Evolutionary conservation across 2,797 vertebrate species (phyloP), one percentile per base, ranked within the genome.

Genomic region (Pseudotriccus pelzelni): DNA sequence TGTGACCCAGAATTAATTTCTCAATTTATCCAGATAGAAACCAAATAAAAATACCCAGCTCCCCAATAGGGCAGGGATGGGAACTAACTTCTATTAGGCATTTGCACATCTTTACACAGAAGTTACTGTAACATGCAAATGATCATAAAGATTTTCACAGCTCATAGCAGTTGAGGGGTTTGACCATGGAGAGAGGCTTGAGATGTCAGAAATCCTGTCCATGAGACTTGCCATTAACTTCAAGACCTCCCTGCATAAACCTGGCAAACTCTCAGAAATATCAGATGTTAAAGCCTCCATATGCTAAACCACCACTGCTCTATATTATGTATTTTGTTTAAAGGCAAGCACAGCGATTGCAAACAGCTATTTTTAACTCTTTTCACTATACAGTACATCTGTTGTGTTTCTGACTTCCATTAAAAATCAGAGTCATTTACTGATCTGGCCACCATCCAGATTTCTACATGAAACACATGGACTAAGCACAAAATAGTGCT

Each of bases 301-400:
- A 90, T 78, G 73, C 84, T 93, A 53, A 95, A 60, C 58, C 92
- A 91, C 52, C 59, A 72, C 79, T 66, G 72, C 81, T 90, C 81
- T 78, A 1, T 39, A 21, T 39, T 74, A 77, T 27, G 44, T 44
- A 91, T 62, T 82, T 88, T 87, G 84, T 88, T 90, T 95, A 81
- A 96, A 94, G 80, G 91, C 91, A 90, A 87, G 80, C 89, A 56
- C 5, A 39, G 78, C 92, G 64, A 94, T 59, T 59, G 80, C 88
- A 92, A 96, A 83, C 55, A 69, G 87, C 94, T 96, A 96, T 97
- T 96, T 95, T 96, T 93, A 96, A 97, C 96, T 96, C 89, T 96
- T 94, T 94, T 92, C 94, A 82, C 60, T 56, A 85, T 50, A 94
- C 59, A 90, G 89, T 96, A 83, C 96, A 97, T 97, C 96, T 97